Conservation (phyloP, 1,140 invertebrate species). For the Psix sp. region DNA sequence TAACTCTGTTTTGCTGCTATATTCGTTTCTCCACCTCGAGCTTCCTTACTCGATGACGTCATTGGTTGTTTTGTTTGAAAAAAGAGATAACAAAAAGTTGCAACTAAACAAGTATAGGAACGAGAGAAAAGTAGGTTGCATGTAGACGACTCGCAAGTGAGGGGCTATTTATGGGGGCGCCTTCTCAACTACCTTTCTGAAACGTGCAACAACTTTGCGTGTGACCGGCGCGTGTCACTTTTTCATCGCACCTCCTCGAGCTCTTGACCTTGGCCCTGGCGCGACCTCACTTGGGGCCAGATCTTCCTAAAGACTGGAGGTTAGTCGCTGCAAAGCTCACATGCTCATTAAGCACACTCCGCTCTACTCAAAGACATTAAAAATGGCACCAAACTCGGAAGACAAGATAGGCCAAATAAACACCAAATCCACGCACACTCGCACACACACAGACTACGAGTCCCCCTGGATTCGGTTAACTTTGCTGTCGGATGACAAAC, state of each 20-base stretch:
- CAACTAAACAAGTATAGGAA: constrained; percentile 44
- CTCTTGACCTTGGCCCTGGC: constrained; percentile 51
- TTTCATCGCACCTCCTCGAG: constrained; percentile 61
- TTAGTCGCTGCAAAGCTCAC: constrained; percentile 77
- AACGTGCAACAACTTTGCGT: constrained; percentile 55
- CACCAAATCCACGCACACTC: constrained; percentile 37
- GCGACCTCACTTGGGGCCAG: constrained; percentile 28
- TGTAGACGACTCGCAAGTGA: constrained; percentile 56
- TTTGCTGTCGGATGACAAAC: constrained; percentile 10
- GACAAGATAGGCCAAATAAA: constrained; percentile 33
- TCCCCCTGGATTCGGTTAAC: background rate
- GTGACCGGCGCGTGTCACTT: constrained; percentile 36
- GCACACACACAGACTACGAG: constrained; percentile 11
- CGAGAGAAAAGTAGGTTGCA: constrained; percentile 60
- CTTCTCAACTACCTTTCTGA: constrained; percentile 61
- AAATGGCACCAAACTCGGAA: constrained; percentile 45
- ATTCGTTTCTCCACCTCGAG: constrained; percentile 18
- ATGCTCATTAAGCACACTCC: constrained; percentile 76
- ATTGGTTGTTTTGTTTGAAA: constrained; percentile 20
- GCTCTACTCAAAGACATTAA: constrained; percentile 67
- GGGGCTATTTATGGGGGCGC: constrained; percentile 35
- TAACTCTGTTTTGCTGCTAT: constrained; percentile 36
- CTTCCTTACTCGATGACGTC: constrained; percentile 21
- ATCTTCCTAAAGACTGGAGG: constrained; percentile 67
- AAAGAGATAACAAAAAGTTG: constrained; percentile 24